phyloP scores from a whole-genome alignment of 1,140 invertebrate species.

The Drosophila serrata region DNA sequence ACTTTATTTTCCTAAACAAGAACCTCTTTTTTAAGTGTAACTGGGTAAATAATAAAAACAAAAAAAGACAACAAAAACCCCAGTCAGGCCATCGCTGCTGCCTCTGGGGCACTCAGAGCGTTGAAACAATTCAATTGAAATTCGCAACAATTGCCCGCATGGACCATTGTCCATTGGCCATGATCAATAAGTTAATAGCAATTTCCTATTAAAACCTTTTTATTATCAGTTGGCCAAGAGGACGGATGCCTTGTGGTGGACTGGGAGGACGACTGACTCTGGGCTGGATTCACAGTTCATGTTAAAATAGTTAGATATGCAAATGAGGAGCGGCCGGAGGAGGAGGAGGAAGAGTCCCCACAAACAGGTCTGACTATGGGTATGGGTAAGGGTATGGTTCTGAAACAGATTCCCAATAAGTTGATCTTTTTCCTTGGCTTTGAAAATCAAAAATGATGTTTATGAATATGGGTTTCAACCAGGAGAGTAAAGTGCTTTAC shows the following conservation, averaged over 20 bases:
- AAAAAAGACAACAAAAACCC: background rate
- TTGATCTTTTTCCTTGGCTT: constrained; percentile 4
- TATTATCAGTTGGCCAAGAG: constrained; percentile 65
- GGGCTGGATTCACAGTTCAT: constrained; percentile 28
- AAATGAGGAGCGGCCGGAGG: constrained; percentile 43
- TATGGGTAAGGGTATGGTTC: background rate
- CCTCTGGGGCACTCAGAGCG: constrained; percentile 43
- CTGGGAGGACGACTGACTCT: background rate
- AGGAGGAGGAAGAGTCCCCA: constrained; percentile 1
- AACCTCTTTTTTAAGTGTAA: background rate
- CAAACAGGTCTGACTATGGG: constrained; percentile 14
- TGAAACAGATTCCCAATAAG: background rate
- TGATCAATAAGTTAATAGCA: constrained; percentile 78
- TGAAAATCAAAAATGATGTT: constrained; percentile 46
- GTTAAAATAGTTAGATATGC: constrained; percentile 72
- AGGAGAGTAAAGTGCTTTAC: background rate
- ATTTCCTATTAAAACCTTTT: constrained; percentile 83
- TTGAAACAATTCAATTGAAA: constrained; percentile 80
- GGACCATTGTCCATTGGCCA: constrained; percentile 52
- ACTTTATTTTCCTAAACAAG: no score
- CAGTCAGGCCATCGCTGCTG: constrained; percentile 30
- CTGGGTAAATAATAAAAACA: constrained; percentile 32
- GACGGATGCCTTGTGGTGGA: background rate
- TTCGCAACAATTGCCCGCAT: constrained; percentile 35
- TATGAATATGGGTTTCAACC: constrained; percentile 20